These are phyloP conservation scores for Anhinga anhinga DNA, from an alignment of 2,113 vertebrate genomes.

Conservation along the genomic window DNA sequence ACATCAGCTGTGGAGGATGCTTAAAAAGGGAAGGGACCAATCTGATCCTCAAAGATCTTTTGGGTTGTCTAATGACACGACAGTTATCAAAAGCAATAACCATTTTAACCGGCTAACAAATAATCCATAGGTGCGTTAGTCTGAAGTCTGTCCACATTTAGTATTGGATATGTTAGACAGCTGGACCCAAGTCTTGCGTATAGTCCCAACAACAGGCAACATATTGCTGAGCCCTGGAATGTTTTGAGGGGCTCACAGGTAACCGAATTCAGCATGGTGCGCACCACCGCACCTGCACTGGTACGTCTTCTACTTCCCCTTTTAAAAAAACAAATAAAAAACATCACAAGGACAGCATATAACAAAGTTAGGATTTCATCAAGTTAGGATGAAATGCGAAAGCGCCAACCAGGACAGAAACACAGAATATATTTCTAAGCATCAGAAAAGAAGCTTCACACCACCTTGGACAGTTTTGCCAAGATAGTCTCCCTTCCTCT, in stretches of 20 bases:
- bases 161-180: neutral
- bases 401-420: neutral
- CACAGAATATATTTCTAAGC: neutral
- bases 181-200: neutral
- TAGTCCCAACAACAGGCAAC: neutral
- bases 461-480: conserved; percentile 97
- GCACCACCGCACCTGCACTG: neutral
- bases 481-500: conserved; percentile 93
- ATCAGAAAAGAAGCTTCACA: neutral
- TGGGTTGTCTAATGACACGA: neutral
- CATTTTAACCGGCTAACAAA: neutral
- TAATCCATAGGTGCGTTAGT: neutral
- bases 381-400: neutral
- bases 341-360: neutral
- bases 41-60: neutral
- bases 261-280: neutral
- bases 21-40: neutral
- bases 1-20: neutral
- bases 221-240: neutral
- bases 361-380: neutral
- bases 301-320: neutral
- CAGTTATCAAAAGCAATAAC: neutral
- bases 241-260: neutral
- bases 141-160: neutral
- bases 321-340: neutral